phyloP scores from a whole-genome alignment of 2,888 invertebrate species.

The Drosophila anceps region DNA sequence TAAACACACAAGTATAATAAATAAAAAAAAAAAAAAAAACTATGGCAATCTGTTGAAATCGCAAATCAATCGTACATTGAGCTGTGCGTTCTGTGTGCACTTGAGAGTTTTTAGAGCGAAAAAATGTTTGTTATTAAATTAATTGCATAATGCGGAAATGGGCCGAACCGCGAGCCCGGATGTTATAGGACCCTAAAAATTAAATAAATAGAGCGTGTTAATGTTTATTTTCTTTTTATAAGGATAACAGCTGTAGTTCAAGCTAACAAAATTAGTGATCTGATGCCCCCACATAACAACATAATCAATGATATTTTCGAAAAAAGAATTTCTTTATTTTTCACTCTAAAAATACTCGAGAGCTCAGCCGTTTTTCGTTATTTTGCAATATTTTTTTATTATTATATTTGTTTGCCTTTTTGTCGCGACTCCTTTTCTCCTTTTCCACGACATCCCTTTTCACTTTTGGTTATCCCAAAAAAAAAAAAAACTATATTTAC shows the following conservation, averaged over 20 bases:
- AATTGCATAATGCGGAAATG: constrained; percentile 63
- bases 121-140: constrained; percentile 56
- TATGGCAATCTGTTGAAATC: constrained; percentile 67
- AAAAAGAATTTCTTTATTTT: constrained; percentile 52
- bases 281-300: not conserved
- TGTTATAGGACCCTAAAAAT: constrained; percentile 48
- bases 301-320: not conserved
- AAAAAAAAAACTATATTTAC: constrained; percentile 28
- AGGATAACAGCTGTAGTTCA: constrained; percentile 19
- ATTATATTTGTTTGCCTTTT: constrained; percentile 78
- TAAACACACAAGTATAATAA: constrained; percentile 85
- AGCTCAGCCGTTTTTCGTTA: constrained; percentile 70
- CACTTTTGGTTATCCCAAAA: constrained; percentile 25
- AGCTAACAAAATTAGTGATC: not conserved
- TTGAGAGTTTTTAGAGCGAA: constrained; percentile 85
- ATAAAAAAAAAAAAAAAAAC: constrained; percentile 47
- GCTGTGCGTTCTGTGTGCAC: constrained; percentile 58
- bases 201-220: constrained; percentile 49
- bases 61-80: constrained; percentile 61
- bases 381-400: constrained; percentile 77
- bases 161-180: constrained; percentile 51
- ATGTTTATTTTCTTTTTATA: constrained; percentile 11
- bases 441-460: constrained; percentile 1
- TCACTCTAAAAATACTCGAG: constrained; percentile 83
- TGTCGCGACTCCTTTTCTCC: constrained; percentile 39